phyloP scores from a whole-genome alignment of 2,888 invertebrate species.

The Yponomeuta malinellus region DNA sequence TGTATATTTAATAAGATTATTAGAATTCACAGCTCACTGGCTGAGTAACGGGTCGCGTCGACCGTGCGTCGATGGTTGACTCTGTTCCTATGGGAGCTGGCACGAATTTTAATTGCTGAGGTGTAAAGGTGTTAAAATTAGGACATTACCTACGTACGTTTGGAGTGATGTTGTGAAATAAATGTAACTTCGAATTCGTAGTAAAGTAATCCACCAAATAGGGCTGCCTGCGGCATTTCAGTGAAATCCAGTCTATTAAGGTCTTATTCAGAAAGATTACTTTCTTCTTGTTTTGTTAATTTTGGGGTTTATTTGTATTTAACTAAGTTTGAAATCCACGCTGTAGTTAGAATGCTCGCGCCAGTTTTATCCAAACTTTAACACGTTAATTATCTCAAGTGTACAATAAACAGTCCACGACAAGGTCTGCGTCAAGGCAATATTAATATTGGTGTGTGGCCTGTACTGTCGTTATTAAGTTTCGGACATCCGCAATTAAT shows the following conservation, averaged over 20 bases:
- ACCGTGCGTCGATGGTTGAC: neutral
- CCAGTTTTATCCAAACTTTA: neutral
- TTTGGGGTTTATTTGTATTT: no score
- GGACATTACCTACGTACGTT: neutral
- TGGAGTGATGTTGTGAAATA: neutral
- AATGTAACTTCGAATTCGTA: no score
- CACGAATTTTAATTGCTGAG: neutral
- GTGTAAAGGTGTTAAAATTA: neutral
- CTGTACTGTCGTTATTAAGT: neutral
- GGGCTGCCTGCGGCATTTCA: no score
- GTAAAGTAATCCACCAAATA: no score
- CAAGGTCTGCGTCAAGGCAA: neutral
- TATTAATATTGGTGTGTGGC: neutral
- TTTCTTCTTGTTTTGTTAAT: no score
- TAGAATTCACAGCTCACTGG: neutral
- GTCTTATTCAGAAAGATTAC: no score
- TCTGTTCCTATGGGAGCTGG: neutral
- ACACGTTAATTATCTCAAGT: neutral
- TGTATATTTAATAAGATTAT: constrained; percentile 1
- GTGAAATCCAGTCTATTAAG: no score
- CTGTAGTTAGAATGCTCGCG: no score
- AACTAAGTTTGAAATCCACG: no score
- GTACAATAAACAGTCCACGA: neutral
- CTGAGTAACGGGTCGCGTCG: neutral
- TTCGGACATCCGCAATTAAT: neutral